phyloP scores from a whole-genome alignment of 2,888 invertebrate species.

The Dasypogon diadema region DNA sequence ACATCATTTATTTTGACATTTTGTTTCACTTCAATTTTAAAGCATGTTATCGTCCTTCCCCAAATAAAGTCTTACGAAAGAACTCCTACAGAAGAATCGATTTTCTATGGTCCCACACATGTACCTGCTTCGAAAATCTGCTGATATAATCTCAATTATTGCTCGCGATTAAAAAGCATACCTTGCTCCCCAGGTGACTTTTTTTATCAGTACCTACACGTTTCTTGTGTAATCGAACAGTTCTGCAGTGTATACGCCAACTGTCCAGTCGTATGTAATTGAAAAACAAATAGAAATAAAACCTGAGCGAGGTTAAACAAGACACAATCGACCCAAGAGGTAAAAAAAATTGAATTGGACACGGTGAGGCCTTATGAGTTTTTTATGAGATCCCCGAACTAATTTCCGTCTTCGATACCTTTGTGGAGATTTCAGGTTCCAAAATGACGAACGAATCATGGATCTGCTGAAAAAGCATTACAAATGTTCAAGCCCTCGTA shows the following conservation, averaged over 20 bases:
- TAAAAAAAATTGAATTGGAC: constrained; percentile 33
- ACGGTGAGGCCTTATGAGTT: constrained; percentile 10
- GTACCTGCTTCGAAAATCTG: too few relatives aligned
- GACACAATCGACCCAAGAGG: not conserved
- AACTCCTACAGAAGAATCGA: too few relatives aligned
- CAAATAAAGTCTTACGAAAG: too few relatives aligned
- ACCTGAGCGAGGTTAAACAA: constrained; percentile 17
- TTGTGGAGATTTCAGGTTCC: not conserved
- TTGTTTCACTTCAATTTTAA: too few relatives aligned
- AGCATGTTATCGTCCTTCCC: too few relatives aligned
- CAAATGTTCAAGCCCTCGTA: constrained; percentile 20
- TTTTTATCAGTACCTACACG: constrained; percentile 34
- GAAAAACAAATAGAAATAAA: constrained; percentile 40
- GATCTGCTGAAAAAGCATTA: not conserved
- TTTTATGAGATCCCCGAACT: constrained; percentile 19
- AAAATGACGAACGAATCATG: not conserved
- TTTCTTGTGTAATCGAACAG: constrained; percentile 27
- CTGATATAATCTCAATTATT: not conserved
- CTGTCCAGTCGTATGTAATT: constrained; percentile 31
- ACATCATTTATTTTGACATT: too few relatives aligned
- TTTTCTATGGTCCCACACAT: too few relatives aligned
- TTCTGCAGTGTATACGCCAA: not conserved
- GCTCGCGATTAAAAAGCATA: not conserved
- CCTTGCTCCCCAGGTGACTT: not conserved
- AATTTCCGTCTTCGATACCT: constrained; percentile 5